Percentiles rank a stretch among this genome's conserved stretches.
Conservation (phyloP, 2,797 vertebrate genomes). For the Coregonus suidteri region DNA sequence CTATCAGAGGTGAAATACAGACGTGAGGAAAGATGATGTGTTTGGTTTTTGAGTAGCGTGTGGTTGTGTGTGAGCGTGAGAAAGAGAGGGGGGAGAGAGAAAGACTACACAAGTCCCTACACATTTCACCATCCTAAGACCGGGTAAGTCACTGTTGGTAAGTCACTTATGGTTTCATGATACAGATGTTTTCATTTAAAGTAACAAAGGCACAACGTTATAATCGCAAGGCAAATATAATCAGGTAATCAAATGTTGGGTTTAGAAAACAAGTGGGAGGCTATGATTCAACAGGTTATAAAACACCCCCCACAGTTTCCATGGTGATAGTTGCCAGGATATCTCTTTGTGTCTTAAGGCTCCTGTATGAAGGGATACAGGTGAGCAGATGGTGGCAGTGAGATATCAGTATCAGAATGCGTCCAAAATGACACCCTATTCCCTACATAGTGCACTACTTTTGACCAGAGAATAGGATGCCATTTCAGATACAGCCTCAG, state of each 20-base stretch:
- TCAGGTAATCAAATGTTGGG: neutral
- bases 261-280: too few relatives aligned
- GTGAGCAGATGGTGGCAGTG: constrained; percentile 3
- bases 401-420: neutral
- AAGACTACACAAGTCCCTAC: neutral
- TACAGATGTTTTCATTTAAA: constrained; percentile 65
- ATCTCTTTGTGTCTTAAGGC: neutral
- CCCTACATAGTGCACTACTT: neutral
- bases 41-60: neutral
- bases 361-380: neutral
- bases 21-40: neutral
- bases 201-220: constrained; percentile 1
- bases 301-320: neutral
- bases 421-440: neutral
- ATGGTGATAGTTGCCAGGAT: neutral
- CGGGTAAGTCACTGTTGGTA: constrained; percentile 5
- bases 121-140: neutral
- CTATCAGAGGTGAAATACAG: constrained; percentile 16
- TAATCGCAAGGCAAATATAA: neutral
- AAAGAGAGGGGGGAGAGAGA: neutral
- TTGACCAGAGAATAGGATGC: neutral
- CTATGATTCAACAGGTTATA: neutral
- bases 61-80: neutral
- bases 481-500: neutral
- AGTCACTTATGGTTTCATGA: constrained; percentile 62